Evolutionary conservation across 2,888 invertebrate genomes (phyloP), one percentile per base, ranked within the genome.

Genomic region (Dicyrtoma fusca): DNA sequence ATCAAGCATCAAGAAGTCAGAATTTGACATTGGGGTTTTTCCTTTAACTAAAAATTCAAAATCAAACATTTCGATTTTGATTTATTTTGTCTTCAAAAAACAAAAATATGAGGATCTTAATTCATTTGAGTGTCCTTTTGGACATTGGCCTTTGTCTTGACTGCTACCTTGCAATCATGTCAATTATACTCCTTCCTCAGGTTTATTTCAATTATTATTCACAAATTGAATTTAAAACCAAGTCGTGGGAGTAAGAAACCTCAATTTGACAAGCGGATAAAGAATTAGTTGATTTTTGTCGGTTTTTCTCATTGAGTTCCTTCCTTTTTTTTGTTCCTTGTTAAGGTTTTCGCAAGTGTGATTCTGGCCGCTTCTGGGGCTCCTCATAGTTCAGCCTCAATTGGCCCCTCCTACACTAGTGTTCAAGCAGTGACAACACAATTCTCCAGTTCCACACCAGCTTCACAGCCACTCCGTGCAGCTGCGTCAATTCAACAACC

Each of bases 401-500:
- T 71, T 65, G 71, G 71, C 21, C 65, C 64, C n/a, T 19, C 64
- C 21, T 71, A 65, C 26, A 59, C 65, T 8, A 57, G 45, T 19
- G 65, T 62, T 19, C 70, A 64, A 59, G 71, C 71, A 57, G 59
- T 71, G 34, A 65, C 64, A 13, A 44, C 71, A 21, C 71, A 71
- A 64, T 63, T 64, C 42, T 23, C 57, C 53, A 71, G 71, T 65
- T 65, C 64, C 44, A 64, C 64, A 64, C 65, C 71, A 2, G 14
- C 62, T 17, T 64, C 65, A 44, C 63, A 53, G 25, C 21, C 62
- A 3, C 53, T 70, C 14, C 47, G 49, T 47, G 53, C 51, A 8
- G 62, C 70, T 3, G 70, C 70, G n/a, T 70, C 70, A 17, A 63
- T 70, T 42, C 70, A 62, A 14, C 70, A 70, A 44, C 70, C 70